Base-by-base conservation (phyloP, 2,797 vertebrate genomes). In the Sebastes cheni region DNA sequence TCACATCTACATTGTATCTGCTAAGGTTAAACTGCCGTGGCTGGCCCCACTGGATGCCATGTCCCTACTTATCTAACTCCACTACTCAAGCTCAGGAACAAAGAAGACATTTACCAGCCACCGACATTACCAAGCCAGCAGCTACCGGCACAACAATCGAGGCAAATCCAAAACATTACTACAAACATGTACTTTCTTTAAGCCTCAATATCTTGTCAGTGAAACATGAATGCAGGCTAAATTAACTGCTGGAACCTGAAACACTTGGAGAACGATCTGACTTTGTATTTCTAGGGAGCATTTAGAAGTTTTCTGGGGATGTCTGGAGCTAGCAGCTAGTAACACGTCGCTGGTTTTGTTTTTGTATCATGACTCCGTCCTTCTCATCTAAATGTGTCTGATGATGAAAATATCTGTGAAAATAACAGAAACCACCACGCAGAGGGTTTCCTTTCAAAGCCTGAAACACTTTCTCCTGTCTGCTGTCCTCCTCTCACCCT, bases 401-500 rank as follows among this genome's bases (percentile, higher is more conserved):
- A 22, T 8, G 23, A 16, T 14, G 9, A 52, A 29, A 27, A 75
- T 46, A 46, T 46, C 39, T 42, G 39, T 42, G 42, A 46, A 46
- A 46, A 46, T 46, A 46, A 46, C 42, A 50, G 46, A 50, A 50
- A 20, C 16, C 46, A 20, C 18, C 46, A 50, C 18, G 18, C 46
- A 50, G 52, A 22, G 1, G 8, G 16, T 52, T 76, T 59, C n/a
- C 27, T 39, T 4, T 11, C 50, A 74, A 25, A 50, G 14, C 29
- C 60, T 60, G 30, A 75, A 77, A 81, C 70, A 62, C 69, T 78
- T 68, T 78, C 71, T 58, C 66, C 75, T 39, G 50, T 59, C 55
- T 58, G 72, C 75, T 59, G 81, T 76, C 71, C 70, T 75, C 60
- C 65, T 55, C 68, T 66, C 67, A 67, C 78, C 58, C 42, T 25